Evolutionary conservation across 2,797 vertebrate genomes (phyloP).

Genomic region (Emys orbicularis): DNA sequence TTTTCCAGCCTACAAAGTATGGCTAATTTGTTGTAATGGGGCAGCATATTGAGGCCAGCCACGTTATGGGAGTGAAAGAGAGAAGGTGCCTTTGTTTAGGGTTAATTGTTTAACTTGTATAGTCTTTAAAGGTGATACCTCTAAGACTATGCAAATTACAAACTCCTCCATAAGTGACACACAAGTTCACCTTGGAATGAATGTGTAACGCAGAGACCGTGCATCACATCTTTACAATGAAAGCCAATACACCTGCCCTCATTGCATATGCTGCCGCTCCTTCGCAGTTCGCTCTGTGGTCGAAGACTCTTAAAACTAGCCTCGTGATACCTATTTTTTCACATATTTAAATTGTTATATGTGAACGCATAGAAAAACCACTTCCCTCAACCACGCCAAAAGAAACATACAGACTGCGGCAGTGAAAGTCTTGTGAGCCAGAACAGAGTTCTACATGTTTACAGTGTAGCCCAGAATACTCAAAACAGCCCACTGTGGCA

Average conservation of each 20-base stretch:
- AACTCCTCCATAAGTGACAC: neutral
- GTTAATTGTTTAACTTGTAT: neutral
- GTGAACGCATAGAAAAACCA: neutral
- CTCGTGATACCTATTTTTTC: accelerated
- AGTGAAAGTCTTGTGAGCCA: neutral
- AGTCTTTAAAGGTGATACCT: neutral
- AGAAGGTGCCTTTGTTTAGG: neutral
- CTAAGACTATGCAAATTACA: neutral
- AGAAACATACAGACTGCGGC: neutral
- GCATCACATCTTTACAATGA: neutral
- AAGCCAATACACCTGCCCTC: neutral
- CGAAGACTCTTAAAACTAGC: neutral
- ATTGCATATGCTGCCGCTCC: neutral
- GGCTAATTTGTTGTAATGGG: neutral
- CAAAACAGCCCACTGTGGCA: accelerated
- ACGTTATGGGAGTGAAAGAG: neutral
- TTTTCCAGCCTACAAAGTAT: neutral
- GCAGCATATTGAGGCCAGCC: neutral
- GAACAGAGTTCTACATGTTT: neutral
- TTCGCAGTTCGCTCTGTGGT: neutral
- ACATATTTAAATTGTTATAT: neutral
- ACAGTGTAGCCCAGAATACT: accelerated
- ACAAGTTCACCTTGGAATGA: neutral
- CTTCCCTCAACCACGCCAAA: neutral
- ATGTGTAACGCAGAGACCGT: neutral